phyloP scores from a whole-genome alignment of 2,888 invertebrate genomes.

The Folsomia candida region DNA sequence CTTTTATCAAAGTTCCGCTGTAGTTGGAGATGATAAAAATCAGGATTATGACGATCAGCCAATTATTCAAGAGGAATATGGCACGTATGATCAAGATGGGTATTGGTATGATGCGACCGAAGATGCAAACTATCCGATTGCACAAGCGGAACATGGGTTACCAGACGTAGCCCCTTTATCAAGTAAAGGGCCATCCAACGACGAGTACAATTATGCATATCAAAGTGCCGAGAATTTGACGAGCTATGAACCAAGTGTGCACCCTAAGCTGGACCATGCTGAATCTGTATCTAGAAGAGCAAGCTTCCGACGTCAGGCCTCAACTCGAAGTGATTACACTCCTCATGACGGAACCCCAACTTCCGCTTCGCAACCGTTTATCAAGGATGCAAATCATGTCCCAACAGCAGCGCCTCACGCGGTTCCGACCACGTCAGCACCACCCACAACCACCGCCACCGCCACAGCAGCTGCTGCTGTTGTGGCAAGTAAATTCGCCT shows the following conservation, averaged over 20 bases:
- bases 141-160: neutral
- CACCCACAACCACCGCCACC: slow-evolving; percentile 10
- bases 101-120: slow-evolving; percentile 28
- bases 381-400: slow-evolving; percentile 27
- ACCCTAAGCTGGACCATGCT: slow-evolving; percentile 33
- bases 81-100: slow-evolving; percentile 20
- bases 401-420: neutral
- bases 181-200: slow-evolving; percentile 55
- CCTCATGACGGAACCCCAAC: slow-evolving; percentile 16
- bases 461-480: slow-evolving; percentile 27
- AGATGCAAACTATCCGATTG: neutral
- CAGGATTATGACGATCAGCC: neutral
- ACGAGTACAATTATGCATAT: slow-evolving; percentile 71
- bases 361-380: slow-evolving; percentile 13
- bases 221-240: slow-evolving; percentile 65
- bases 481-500: slow-evolving; percentile 39
- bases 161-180: neutral
- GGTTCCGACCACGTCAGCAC: slow-evolving; percentile 9
- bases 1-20: neutral
- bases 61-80: slow-evolving; percentile 11
- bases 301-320: slow-evolving; percentile 49
- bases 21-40: neutral
- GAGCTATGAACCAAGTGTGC: slow-evolving; percentile 17
- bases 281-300: slow-evolving; percentile 47
- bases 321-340: slow-evolving; percentile 48